phyloP scores from a whole-genome alignment of 2,113 vertebrate genomes.

The Gymnobelideus leadbeateri region DNA sequence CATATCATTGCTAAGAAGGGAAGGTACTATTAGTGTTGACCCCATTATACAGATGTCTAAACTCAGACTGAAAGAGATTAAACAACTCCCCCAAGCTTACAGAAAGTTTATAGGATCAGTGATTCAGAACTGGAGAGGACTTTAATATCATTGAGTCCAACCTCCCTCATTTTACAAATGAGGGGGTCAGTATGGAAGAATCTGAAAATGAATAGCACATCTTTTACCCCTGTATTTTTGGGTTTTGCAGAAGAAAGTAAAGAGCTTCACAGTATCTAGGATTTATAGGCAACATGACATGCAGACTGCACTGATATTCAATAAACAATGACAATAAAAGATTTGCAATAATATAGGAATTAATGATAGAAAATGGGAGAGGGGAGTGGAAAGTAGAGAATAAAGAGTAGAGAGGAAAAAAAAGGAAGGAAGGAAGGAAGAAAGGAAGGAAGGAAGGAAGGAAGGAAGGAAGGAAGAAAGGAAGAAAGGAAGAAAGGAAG shows the following conservation, averaged over 20 bases:
- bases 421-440: neutral
- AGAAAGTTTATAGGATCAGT: constrained; percentile 21
- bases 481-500: neutral
- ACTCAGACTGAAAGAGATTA: neutral
- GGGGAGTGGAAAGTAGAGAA: neutral
- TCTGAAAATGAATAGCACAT: constrained; percentile 63
- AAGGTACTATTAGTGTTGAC: neutral
- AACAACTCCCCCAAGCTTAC: constrained; percentile 58
- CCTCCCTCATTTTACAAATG: neutral
- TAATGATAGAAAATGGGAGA: neutral
- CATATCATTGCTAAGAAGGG: neutral
- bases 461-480: neutral
- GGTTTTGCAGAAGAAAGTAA: neutral
- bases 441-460: too few relatives aligned
- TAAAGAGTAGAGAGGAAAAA: neutral
- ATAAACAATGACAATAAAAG: constrained; percentile 30
- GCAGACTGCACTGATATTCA: neutral
- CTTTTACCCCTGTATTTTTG: constrained; percentile 30
- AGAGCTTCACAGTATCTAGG: constrained; percentile 34
- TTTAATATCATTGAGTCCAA: neutral
- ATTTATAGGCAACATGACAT: neutral
- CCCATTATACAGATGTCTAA: neutral
- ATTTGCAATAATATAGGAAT: constrained; percentile 34
- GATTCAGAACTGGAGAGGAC: neutral
- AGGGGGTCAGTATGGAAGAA: neutral